Percentiles rank a stretch among this genome's conserved stretches.
Evolutionary conservation across 2,888 invertebrate genomes (phyloP).

Genomic region (Lamellibrachia columna): DNA sequence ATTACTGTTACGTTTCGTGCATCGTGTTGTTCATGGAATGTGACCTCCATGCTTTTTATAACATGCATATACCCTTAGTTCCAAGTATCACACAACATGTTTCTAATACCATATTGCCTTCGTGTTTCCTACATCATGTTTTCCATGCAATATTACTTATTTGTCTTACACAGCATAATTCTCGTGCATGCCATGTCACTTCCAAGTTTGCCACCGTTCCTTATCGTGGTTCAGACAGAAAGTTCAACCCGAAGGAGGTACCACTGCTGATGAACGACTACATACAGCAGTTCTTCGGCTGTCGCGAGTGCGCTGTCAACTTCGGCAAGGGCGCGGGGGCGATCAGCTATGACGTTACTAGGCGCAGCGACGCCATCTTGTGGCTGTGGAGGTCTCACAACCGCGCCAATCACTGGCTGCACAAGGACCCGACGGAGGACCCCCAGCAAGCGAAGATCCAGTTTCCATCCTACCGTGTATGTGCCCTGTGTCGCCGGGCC

Average conservation of each 20-base stretch:
- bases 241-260: not conserved
- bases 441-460: slow-evolving; percentile 87
- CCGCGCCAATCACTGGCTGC: slow-evolving; percentile 83
- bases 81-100: not conserved
- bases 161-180: not conserved
- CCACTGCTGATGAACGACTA: slow-evolving; percentile 82
- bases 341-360: slow-evolving; percentile 66
- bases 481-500: slow-evolving; percentile 64
- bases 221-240: not conserved
- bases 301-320: slow-evolving; percentile 87
- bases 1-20: no score
- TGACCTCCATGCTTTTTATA: not conserved
- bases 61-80: not conserved
- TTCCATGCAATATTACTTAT: not conserved
- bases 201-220: no score
- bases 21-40: not conserved
- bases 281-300: slow-evolving; percentile 91
- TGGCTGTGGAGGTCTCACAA: slow-evolving; percentile 97
- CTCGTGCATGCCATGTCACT: no score
- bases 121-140: not conserved
- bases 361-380: slow-evolving; percentile 70
- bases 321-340: slow-evolving; percentile 84
- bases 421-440: slow-evolving; percentile 88
- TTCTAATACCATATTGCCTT: no score
- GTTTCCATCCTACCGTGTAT: slow-evolving; percentile 79